phyloP scores from a whole-genome alignment of 2,113 vertebrate species.

The Rhinolophus ferrumequinum region DNA sequence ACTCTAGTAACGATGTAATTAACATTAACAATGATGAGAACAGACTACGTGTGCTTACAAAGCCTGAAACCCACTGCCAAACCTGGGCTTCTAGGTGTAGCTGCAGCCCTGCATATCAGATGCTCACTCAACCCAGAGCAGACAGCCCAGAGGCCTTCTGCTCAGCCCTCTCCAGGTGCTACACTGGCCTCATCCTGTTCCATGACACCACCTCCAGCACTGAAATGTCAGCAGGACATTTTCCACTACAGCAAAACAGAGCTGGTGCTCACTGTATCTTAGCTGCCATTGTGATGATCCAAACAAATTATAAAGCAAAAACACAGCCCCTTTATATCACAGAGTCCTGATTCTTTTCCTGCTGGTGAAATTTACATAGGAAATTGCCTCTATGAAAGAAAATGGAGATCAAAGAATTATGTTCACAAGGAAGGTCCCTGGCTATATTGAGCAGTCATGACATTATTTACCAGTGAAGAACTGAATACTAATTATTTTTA shows the following conservation, averaged over 20 bases:
- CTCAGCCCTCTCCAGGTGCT: conserved; percentile 39
- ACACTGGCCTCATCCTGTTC: conserved; percentile 63
- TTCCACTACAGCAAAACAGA: conserved; percentile 82
- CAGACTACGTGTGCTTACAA: neutral
- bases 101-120: neutral
- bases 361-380: conserved; percentile 49
- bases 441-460: neutral
- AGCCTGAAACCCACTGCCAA: conserved; percentile 36
- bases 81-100: neutral
- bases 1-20: neutral
- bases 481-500: conserved; percentile 43
- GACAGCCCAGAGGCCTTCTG: conserved; percentile 38
- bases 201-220: conserved; percentile 71
- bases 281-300: conserved; percentile 48
- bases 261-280: conserved; percentile 64
- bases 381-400: conserved; percentile 30
- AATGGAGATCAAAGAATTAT: conserved; percentile 32
- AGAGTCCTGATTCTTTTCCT: conserved; percentile 54
- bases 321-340: conserved; percentile 12
- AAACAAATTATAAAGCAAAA: conserved; percentile 54
- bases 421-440: conserved; percentile 47
- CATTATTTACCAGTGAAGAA: neutral
- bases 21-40: conserved; percentile 49
- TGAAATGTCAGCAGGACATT: conserved; percentile 83
- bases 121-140: conserved; percentile 27